Conservation (phyloP, 1,140 invertebrate species). For the Tigriopus japonicus region DNA sequence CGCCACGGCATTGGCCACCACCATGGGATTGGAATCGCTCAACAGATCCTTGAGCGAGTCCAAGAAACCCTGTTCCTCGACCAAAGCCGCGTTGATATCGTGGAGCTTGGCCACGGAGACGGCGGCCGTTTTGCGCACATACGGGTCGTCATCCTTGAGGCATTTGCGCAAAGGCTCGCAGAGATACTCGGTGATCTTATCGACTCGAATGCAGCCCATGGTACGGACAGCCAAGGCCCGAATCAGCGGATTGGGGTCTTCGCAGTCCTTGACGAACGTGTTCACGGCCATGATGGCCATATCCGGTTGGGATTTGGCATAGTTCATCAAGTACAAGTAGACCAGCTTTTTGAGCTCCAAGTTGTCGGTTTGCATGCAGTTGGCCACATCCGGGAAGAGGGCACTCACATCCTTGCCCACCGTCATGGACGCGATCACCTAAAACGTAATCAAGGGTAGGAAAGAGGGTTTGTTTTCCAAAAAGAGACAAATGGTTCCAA, state of each 20-base stretch:
- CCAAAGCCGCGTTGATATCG: slow-evolving; percentile 92
- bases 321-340: slow-evolving; percentile 99
- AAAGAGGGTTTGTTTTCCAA: background rate
- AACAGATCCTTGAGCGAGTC: slow-evolving; percentile 91
- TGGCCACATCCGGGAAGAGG: slow-evolving; percentile 96
- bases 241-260: slow-evolving; percentile 98
- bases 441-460: slow-evolving; percentile 15
- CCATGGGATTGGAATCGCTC: slow-evolving; percentile 99
- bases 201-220: slow-evolving; percentile 99
- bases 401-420: slow-evolving; percentile 92
- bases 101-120: slow-evolving; percentile 98
- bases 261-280: slow-evolving; percentile 99
- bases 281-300: slow-evolving; percentile 99
- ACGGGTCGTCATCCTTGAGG: slow-evolving; percentile 97
- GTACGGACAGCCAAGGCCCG: slow-evolving; percentile 93
- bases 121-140: slow-evolving; percentile 96
- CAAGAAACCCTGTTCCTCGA: slow-evolving; percentile 94
- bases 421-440: slow-evolving; percentile 99
- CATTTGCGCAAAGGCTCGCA: slow-evolving; percentile 97
- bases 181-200: slow-evolving; percentile 99
- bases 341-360: slow-evolving; percentile 98
- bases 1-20: slow-evolving; percentile 97
- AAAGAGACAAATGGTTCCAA: too few relatives aligned
- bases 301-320: slow-evolving; percentile 98
- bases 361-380: slow-evolving; percentile 99